Conservation (phyloP, 1,140 invertebrate genomes). For the Hermetia illucens region DNA sequence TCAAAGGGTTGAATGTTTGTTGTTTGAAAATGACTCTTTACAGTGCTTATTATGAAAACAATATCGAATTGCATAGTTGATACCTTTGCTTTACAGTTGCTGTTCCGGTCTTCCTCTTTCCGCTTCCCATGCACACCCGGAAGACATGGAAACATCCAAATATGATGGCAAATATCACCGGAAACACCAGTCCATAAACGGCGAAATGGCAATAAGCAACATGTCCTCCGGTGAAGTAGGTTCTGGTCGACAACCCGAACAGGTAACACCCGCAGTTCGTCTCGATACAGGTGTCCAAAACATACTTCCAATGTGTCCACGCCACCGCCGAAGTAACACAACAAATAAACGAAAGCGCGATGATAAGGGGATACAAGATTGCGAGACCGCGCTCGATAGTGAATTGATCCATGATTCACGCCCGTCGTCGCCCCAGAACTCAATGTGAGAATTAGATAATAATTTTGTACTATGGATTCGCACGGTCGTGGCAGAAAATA, state of each 20-base stretch:
- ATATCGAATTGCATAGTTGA: no score
- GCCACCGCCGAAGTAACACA: constrained; percentile 39
- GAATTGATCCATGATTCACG: constrained; percentile 36
- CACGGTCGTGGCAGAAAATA: no score
- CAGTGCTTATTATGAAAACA: no score
- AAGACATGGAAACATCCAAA: constrained; percentile 49
- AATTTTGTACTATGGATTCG: no score
- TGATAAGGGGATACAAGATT: constrained; percentile 35
- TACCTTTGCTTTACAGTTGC: constrained; percentile 39
- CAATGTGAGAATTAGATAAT: no score
- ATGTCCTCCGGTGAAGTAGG: constrained; percentile 48
- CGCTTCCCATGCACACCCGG: constrained; percentile 43
- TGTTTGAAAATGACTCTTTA: no score
- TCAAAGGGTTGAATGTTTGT: no score
- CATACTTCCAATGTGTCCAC: constrained; percentile 49
- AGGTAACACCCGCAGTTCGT: constrained; percentile 51
- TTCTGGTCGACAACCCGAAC: constrained; percentile 41
- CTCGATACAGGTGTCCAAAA: constrained; percentile 45
- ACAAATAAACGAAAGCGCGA: constrained; percentile 34
- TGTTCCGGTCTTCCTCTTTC: constrained; percentile 33
- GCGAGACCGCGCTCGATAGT: constrained; percentile 37
- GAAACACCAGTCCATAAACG: constrained; percentile 40
- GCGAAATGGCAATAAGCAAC: constrained; percentile 45
- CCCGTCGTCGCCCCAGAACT: no score
- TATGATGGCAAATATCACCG: constrained; percentile 37